Percentiles rank a stretch among this genome's conserved stretches.
phyloP scores from a whole-genome alignment of 2,888 invertebrate genomes.

The Calameuta filiformis region DNA sequence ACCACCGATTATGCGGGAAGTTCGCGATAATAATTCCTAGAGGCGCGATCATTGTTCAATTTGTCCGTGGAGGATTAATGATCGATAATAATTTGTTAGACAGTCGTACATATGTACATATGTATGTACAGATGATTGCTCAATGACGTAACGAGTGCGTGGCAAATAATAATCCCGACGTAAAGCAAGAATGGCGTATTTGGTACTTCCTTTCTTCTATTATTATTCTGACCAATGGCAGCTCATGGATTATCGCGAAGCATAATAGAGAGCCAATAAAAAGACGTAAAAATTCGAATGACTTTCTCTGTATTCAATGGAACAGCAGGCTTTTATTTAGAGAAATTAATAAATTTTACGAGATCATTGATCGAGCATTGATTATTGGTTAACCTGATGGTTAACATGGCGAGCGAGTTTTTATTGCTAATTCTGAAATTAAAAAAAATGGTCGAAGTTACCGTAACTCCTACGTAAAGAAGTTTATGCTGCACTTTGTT shows the following conservation, averaged over 20 bases:
- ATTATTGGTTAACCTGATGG: neutral
- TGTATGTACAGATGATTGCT: neutral
- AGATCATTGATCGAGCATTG: neutral
- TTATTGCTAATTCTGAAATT: neutral
- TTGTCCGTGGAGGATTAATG: conserved; percentile 1
- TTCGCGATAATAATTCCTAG: neutral
- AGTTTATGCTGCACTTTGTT: neutral
- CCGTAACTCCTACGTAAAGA: neutral
- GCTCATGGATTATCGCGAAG: neutral
- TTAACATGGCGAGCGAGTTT: neutral
- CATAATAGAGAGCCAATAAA: neutral
- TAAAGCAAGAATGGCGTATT: neutral
- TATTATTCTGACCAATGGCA: neutral
- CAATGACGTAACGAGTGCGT: neutral
- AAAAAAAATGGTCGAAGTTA: neutral
- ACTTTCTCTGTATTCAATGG: neutral
- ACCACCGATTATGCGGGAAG: conserved; percentile 1
- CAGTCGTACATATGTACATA: neutral
- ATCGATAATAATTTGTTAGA: neutral
- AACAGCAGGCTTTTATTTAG: neutral
- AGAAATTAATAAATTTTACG: neutral
- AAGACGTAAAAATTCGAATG: neutral
- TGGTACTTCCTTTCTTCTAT: neutral
- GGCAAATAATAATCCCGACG: neutral
- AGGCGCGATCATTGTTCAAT: neutral